Base-by-base conservation (phyloP, 2,797 vertebrate genomes). In the Enteromius treurensis region DNA sequence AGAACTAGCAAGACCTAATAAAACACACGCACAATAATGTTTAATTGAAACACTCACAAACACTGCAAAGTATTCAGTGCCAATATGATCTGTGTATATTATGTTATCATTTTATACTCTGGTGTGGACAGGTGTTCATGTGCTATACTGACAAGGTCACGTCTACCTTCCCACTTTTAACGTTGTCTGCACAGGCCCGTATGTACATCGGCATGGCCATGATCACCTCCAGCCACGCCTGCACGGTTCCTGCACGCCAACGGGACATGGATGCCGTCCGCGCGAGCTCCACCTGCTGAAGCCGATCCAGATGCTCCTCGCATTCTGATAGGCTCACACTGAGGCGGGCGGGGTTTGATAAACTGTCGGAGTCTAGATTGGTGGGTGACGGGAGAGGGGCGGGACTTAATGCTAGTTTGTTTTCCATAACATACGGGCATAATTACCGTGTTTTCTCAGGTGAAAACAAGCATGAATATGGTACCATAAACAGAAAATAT, bases 191-290 rank as follows among this genome's bases (percentile, higher is more conserved):
- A 74, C 95, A 97, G 80, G 95, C 93, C 11, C 94, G 93, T 75
- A 91, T 90, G 77, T 97, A 97, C 96, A 96, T 97, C 80, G 96
- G 95, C 96, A 97, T 96, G 71, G 95, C 96, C 96, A 97, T 96
- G 91, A 96, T 95, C 84, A 97, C 95, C 90, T 97, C 96, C 86
- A 97, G 93, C 96, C 96, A 97, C 87, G 96, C 95, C 91, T 95
- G 95, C 76, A 97, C 95, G 0, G 95, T 92, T 53, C 95, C 95
- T 0, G 96, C 95, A 90, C 95, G 95, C 96, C 96, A 97, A 84
- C 90, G 92, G 1, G 96, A 96, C 96, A 97, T 97, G 90, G 95
- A 95, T 0, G 92, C 96, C 83, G 87, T 93, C 55, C 95, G 91
- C 13, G 95, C 95, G 64, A 96, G 94, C 91, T 95, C 96, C 75